These are phyloP conservation scores for Threskiornis aethiopicus DNA, from an alignment of 2,797 vertebrate species.

Conservation along the genomic window DNA sequence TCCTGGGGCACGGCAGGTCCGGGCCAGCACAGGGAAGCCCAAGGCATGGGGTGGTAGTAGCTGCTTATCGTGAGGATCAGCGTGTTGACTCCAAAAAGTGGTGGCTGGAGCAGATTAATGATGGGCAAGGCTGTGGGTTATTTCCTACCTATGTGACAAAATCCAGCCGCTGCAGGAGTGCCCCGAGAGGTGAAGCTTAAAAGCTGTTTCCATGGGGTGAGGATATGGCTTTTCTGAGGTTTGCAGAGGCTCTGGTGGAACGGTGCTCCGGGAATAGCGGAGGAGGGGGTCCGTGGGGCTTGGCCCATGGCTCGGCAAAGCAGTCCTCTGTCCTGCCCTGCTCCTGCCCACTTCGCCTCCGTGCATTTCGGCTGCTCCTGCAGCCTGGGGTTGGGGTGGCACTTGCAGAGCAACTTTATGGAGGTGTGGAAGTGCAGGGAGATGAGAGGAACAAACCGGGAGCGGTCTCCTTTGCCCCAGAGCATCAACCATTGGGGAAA, in stretches of 20 bases:
- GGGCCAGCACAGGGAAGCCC: fast-evolving
- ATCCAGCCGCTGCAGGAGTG: fast-evolving
- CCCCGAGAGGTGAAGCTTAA: neutral
- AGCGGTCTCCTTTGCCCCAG: neutral
- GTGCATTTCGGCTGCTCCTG: neutral
- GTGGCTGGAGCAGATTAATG: neutral
- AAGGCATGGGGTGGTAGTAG: fast-evolving
- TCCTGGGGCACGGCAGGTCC: fast-evolving
- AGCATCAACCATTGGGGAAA: neutral
- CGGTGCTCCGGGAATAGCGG: neutral
- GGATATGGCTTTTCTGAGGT: neutral
- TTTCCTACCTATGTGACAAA: neutral
- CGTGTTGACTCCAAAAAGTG: neutral
- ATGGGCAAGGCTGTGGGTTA: neutral
- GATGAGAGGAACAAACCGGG: neutral
- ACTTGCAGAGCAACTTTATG: neutral
- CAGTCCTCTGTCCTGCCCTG: neutral
- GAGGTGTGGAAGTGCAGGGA: neutral
- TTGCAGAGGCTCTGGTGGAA: neutral
- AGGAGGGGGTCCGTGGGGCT: neutral
- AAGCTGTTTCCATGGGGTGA: neutral
- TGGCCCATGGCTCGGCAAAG: neutral
- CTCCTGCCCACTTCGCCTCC: neutral
- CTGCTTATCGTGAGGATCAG: neutral
- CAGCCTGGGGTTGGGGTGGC: neutral